Evolutionary conservation across 2,797 vertebrate genomes (phyloP), one percentile per base, ranked within the genome.

Genomic region (Rhinatrema bivittatum): DNA sequence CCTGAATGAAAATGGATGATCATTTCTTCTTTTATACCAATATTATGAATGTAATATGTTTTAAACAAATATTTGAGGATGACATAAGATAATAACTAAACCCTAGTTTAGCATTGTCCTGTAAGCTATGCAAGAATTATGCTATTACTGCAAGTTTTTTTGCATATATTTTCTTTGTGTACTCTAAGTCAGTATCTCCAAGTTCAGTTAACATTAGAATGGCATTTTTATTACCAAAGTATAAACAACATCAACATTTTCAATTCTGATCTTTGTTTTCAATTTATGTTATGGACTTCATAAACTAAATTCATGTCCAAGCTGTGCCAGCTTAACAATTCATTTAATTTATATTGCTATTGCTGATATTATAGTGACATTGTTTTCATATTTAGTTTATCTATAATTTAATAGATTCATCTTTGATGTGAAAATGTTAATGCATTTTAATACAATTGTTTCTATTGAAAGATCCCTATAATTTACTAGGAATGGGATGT

Each of bases 351-450:
- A 18, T 29, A 49, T 48, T 25, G 10, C 2, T 17, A 34, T 13
- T 6, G 43, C 16, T 20, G 15, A 16, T 42, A n/a, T n/a, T n/a
- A 48, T n/a, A n/a, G n/a, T 1, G 16, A 24, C 33, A 43, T 10
- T n/a, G n/a, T n/a, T n/a, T n/a, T n/a, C 2, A 36, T 31, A 53
- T 45, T 14, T 36, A 9, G 2, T 20, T n/a, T 40, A 12, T 34
- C 60, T 6, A 16, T 21, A 32, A 10, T 25, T 35, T 27, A 38
- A 33, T 50, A 38, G 25, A 7, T 50, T 50, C 36, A 31, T 61
- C 13, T 36, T 42, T 50, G 39, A 27, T 25, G 15, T 7, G 10
- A 45, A 43, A 25, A 30, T 27, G 36, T 37, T 43, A 40, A 6
- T 4, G 37, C 39, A 37, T 32, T n/a, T n/a, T n/a, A n/a, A n/a